Base-by-base conservation (phyloP, 2,888 invertebrate genomes). In the Oscheius onirici region DNA sequence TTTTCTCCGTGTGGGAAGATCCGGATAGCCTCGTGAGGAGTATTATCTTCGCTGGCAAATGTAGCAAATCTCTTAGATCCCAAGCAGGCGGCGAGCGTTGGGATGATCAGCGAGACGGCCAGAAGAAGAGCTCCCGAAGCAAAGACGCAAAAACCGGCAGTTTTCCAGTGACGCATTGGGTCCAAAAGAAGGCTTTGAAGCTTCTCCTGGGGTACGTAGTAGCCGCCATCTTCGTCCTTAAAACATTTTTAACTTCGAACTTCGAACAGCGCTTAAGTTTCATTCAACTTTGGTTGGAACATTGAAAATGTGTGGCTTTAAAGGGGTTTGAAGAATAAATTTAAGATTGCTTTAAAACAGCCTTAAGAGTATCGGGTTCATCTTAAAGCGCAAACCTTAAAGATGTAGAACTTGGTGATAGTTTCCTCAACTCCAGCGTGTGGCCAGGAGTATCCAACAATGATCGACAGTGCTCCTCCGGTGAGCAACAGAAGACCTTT, bases 381-480 rank as follows among this genome's bases (percentile, higher is more conserved):
- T 67, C 44, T 17, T 22, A n/a, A n/a, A n/a, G 0, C 20, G 11
- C 57, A 6, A 17, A 79, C 82, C 76, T 79, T 71, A 71, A 70
- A 83, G 55, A 81, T 66, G 44, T 76, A 74, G 55, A 81, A 70
- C 3, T 70, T 66, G n/a, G 72, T 72, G 51, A 83, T 77, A 40
- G 78, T 71, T 51, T 79, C 76, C 66, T 78, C 76, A 46, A 81
- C 72, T 40, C 76, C 74, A 49, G 83, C 81, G 17, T 77, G 81
- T 22, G 81, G 82, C 83, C 83, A 86, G 46, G 84, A 83, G 78
- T 86, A 86, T 60, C 86, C 87, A 55, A 86, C 77, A 67, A 87
- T 76, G 71, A 86, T 86, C 40, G 79, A 76, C 15, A 73, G 76
- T 22, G 86, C 86, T 28, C 86, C 86, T 55, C 75, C 71, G 26